phyloP scores from a whole-genome alignment of 2,888 invertebrate species.

The Smittia sp. region DNA sequence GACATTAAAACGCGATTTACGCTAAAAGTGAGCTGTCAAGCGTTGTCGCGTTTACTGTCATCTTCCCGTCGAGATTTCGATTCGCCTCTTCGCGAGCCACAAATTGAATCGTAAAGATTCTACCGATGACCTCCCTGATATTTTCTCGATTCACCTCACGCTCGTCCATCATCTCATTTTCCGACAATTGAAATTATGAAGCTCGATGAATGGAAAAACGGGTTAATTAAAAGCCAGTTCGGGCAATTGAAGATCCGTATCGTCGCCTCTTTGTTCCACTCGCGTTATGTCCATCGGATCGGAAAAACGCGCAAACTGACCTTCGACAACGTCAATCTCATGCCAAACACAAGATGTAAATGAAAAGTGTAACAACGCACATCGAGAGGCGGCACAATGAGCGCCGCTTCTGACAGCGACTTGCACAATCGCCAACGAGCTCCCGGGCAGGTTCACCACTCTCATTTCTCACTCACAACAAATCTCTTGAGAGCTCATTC shows the following conservation, averaged over 20 bases:
- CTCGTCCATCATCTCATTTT: slow-evolving; percentile 23
- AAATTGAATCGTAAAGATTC: background rate
- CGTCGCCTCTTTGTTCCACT: slow-evolving; percentile 12
- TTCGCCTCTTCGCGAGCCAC: background rate
- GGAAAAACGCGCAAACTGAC: slow-evolving; percentile 34
- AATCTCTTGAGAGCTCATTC: no score
- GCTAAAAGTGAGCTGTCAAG: no score
- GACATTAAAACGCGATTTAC: no score
- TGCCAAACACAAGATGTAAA: background rate
- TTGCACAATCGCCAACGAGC: slow-evolving; percentile 2
- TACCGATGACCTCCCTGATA: background rate
- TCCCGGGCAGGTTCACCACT: background rate
- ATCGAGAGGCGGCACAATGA: slow-evolving; percentile 11
- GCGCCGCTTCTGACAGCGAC: background rate
- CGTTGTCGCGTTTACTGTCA: no score
- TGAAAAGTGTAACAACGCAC: slow-evolving; percentile 4
- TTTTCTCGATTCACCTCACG: background rate
- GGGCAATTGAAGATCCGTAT: slow-evolving; percentile 22
- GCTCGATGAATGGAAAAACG: slow-evolving; percentile 38
- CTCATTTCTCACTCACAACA: background rate
- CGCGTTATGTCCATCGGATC: background rate
- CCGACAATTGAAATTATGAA: slow-evolving; percentile 34
- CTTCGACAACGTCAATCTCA: slow-evolving; percentile 15
- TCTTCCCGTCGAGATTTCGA: no score
- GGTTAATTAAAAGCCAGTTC: slow-evolving; percentile 14